These are phyloP conservation scores for Penaeus monodon DNA, from an alignment of 2,888 invertebrate genomes.

Conservation along the genomic window DNA sequence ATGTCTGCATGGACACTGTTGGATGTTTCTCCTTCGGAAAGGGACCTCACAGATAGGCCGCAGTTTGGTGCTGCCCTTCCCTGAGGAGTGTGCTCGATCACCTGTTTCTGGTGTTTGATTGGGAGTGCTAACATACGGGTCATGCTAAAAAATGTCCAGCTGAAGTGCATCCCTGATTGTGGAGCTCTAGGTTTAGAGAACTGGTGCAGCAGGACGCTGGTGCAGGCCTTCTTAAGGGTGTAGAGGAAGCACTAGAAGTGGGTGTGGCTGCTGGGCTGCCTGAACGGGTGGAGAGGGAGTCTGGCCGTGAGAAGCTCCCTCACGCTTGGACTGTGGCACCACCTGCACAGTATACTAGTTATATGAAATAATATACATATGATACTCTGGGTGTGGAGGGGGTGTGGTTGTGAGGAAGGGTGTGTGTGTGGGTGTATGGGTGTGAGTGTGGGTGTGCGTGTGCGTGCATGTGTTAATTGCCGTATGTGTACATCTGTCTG, in stretches of 20 bases:
- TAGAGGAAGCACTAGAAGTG: constrained; percentile 52
- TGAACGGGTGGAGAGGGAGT: constrained; percentile 78
- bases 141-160: constrained; percentile 28
- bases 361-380: too few relatives aligned
- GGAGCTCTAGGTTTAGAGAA: constrained; percentile 46
- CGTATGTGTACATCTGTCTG: too few relatives aligned
- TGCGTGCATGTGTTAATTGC: too few relatives aligned
- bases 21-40: constrained; percentile 23
- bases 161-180: constrained; percentile 26
- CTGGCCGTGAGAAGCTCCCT: constrained; percentile 84
- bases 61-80: constrained; percentile 51
- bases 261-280: constrained; percentile 41
- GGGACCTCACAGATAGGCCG: constrained; percentile 37
- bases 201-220: constrained; percentile 62
- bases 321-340: constrained; percentile 70
- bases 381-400: too few relatives aligned
- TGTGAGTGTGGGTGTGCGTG: too few relatives aligned
- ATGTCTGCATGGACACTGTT: constrained; percentile 25
- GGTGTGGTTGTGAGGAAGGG: too few relatives aligned
- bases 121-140: constrained; percentile 28
- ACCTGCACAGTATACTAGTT: constrained; percentile 34
- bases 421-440: too few relatives aligned
- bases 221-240: constrained; percentile 64
- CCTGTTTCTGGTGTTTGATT: constrained; percentile 33
- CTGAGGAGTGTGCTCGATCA: constrained; percentile 46